These are phyloP conservation scores for Teleiodes luculella DNA, from an alignment of 2,888 invertebrate genomes.

Conservation along the genomic window DNA sequence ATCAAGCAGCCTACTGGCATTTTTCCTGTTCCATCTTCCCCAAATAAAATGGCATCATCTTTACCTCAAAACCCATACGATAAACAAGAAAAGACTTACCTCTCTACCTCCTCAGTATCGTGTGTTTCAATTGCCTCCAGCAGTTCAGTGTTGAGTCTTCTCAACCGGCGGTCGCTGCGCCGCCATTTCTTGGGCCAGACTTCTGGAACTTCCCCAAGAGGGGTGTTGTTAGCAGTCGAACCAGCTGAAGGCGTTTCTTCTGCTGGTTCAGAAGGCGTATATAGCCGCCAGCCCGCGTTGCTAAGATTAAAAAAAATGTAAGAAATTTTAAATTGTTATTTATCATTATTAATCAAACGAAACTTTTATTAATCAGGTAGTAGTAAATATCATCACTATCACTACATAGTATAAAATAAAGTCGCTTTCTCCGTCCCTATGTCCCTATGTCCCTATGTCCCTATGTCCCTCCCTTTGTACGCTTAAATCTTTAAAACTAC, in stretches of 20 bases:
- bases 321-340: too few species aligned
- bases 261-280: background rate
- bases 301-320: background rate
- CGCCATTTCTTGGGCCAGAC: slow-evolving; percentile 48
- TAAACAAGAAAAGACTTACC: slow-evolving; percentile 32
- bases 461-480: too few species aligned
- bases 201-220: slow-evolving; percentile 35
- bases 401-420: too few species aligned
- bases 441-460: too few species aligned
- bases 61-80: background rate
- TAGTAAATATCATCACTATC: too few species aligned
- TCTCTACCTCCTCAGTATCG: slow-evolving; percentile 58
- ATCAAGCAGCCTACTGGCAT: too few species aligned
- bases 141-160: slow-evolving; percentile 71
- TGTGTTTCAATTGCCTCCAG: slow-evolving; percentile 61
- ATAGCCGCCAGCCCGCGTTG: background rate
- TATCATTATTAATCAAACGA: too few species aligned
- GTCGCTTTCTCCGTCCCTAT: too few species aligned
- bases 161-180: slow-evolving; percentile 56
- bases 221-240: slow-evolving; percentile 55
- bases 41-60: too few species aligned
- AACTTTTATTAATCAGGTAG: too few species aligned
- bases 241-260: slow-evolving; percentile 36
- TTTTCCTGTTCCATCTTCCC: too few species aligned
- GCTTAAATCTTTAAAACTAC: too few species aligned